phyloP scores from a whole-genome alignment of 2,797 vertebrate genomes.

The Danio tinwini region DNA sequence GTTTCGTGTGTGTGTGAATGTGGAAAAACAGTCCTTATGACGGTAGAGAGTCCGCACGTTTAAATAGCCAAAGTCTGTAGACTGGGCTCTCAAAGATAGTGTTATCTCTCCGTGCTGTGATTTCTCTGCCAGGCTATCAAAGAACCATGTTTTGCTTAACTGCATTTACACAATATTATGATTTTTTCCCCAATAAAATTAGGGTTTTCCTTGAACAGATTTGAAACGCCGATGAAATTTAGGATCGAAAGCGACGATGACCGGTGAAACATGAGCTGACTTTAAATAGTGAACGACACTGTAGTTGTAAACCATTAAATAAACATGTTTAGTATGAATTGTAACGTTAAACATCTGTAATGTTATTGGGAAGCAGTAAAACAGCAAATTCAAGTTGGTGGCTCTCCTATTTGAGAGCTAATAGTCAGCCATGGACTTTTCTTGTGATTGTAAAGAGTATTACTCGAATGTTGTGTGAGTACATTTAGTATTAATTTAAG shows the following conservation, averaged over 20 bases:
- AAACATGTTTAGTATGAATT: not conserved
- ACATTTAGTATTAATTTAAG: not conserved
- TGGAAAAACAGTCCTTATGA: not conserved
- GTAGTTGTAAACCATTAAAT: no score
- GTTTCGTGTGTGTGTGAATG: not conserved
- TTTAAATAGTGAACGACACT: not conserved
- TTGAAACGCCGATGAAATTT: not conserved
- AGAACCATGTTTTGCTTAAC: not conserved
- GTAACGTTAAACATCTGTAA: not conserved
- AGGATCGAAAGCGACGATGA: not conserved
- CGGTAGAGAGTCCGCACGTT: not conserved
- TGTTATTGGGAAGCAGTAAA: not conserved
- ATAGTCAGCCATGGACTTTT: not conserved
- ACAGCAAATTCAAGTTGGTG: not conserved
- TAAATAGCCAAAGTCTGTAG: conserved; percentile 22
- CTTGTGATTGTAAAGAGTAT: not conserved
- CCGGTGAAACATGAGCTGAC: no score
- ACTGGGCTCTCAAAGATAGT: conserved; percentile 28
- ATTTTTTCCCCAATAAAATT: not conserved
- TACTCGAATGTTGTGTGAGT: not conserved
- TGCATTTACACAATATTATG: not conserved
- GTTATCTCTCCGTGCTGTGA: conserved; percentile 50
- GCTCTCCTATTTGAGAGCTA: not conserved
- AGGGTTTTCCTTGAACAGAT: not conserved
- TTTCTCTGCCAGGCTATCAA: conserved; percentile 33